phyloP scores from a whole-genome alignment of 2,797 vertebrate genomes.

The Masticophis lateralis region DNA sequence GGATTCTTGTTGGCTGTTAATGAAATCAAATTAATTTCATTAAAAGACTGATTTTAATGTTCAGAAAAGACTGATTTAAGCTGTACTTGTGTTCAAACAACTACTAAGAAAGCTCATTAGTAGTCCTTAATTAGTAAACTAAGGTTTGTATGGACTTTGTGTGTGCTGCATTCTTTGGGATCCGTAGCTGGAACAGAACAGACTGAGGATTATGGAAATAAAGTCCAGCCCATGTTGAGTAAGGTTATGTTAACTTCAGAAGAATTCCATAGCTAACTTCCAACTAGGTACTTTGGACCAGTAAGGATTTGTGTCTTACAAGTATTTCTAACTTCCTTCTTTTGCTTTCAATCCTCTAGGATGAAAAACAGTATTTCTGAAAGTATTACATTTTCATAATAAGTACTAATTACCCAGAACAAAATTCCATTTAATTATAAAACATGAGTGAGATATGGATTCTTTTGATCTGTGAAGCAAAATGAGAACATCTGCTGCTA shows the following conservation, averaged over 20 bases:
- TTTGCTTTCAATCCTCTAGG: background rate
- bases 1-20: no score
- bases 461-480: slow-evolving; percentile 42
- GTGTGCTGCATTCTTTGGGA: no score
- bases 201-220: background rate
- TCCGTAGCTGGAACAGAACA: no score
- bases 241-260: background rate
- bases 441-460: slow-evolving; percentile 39
- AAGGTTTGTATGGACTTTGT: no score
- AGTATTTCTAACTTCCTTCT: background rate
- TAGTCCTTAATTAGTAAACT: no score
- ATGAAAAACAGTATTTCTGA: background rate
- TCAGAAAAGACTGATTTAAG: no score
- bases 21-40: no score
- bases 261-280: background rate
- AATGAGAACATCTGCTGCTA: slow-evolving; percentile 49
- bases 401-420: slow-evolving; percentile 35
- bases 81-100: no score
- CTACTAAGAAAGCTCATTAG: no score
- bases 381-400: slow-evolving; percentile 34
- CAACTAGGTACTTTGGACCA: background rate
- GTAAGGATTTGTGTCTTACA: background rate
- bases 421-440: slow-evolving; percentile 20
- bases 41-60: no score
- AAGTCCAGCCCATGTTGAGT: background rate